Evolutionary conservation across 2,113 vertebrate species (phyloP), one percentile per base, ranked within the genome.

Genomic region (Setophaga coronata): DNA sequence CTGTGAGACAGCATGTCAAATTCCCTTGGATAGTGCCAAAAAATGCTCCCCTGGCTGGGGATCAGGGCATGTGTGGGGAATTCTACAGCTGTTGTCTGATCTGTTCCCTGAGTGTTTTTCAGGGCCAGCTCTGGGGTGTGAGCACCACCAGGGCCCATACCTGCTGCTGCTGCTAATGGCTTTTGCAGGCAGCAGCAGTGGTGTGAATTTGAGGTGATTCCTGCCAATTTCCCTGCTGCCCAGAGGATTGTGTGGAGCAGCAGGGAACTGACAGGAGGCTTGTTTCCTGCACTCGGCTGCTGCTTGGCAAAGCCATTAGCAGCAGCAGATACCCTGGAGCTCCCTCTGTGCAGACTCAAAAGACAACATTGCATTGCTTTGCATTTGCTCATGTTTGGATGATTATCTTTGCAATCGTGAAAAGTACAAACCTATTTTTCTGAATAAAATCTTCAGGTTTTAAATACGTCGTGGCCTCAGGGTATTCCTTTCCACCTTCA

Each of bases 81-180:
- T 36, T 40, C 36, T 47, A 1, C 60, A 94, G 90, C 60, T 81
- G 71, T 17, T 48, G 36, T 57, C 38, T 45, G 56, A 24, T 13
- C 54, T 66, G 19, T 72, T 89, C 34, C 26, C 29, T 34, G 36
- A 9, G 21, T 10, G 1, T 50, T 54, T 62, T 26, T 54, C 28
- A 2, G 14, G 78, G 40, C 54, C 33, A 28, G 66, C 64, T 58
- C 66, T 88, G 57, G 12, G 1, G 3, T 33, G 51, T 31, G 82
- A 83, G 17, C 79, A 90, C 58, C 85, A 53, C 43, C 28, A 5
- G 1, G 7, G 33, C 50, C 47, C 33, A 0, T 81, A 58, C 71
- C 82, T 95, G 92, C 87, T 93, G 95, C 85, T 93, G 95, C n/a
- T 80, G 14, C 25, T 88, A 33, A 67, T 48, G 71, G 56, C 88